phyloP scores from a whole-genome alignment of 2,113 vertebrate genomes.

The Heterotilapia buettikoferi region DNA sequence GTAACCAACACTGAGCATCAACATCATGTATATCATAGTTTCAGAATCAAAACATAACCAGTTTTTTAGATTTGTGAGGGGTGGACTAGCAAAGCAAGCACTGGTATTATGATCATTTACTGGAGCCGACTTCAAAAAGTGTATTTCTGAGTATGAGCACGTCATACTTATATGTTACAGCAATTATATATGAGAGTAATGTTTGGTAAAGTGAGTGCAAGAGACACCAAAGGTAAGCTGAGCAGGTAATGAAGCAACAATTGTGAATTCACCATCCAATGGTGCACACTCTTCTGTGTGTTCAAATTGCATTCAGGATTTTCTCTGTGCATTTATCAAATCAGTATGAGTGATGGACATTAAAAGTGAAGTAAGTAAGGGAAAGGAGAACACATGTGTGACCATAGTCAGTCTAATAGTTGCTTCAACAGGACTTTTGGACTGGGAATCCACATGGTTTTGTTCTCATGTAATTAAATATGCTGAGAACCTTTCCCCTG shows the following conservation, averaged over 20 bases:
- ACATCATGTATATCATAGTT: not conserved
- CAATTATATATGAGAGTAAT: not conserved
- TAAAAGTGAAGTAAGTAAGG: not conserved
- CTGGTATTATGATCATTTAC: not conserved
- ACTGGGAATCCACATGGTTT: not conserved
- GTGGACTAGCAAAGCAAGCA: not conserved
- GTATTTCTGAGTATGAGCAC: not conserved
- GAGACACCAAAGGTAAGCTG: not conserved
- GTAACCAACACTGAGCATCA: not conserved
- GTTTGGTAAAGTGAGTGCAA: not conserved
- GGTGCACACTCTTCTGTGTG: accelerated
- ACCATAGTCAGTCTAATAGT: not conserved
- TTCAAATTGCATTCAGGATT: not conserved
- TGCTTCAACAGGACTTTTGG: not conserved
- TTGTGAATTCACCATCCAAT: not conserved
- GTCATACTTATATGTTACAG: not conserved
- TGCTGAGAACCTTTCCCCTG: not conserved
- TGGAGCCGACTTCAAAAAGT: not conserved
- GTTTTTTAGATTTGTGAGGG: not conserved
- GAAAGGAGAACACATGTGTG: not conserved
- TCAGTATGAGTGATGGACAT: not conserved
- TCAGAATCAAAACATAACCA: not conserved
- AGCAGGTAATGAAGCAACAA: not conserved
- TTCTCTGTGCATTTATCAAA: not conserved
- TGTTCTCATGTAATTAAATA: not conserved